Conservation (phyloP, 2,113 vertebrate genomes). For the Nothocercus julius region DNA sequence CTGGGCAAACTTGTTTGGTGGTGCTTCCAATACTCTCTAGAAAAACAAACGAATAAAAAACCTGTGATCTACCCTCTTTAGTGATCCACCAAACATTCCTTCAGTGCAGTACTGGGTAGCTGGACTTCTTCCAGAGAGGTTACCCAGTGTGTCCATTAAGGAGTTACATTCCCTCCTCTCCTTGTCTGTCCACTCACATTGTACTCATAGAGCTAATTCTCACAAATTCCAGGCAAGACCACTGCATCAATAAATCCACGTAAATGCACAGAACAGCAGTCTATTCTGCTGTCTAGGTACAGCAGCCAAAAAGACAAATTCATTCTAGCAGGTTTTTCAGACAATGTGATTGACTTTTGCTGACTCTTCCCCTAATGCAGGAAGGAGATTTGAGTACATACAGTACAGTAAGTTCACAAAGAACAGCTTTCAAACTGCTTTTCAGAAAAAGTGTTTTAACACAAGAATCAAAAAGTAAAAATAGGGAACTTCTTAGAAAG, state of each 20-base stretch:
- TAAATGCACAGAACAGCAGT: background rate
- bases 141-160: background rate
- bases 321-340: background rate
- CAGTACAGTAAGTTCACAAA: slow-evolving; percentile 16
- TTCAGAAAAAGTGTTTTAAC: slow-evolving; percentile 10
- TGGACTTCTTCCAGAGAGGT: background rate
- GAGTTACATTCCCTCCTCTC: background rate
- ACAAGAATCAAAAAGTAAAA: background rate
- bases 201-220: background rate
- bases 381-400: slow-evolving; percentile 24
- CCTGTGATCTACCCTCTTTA: background rate
- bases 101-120: background rate
- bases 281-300: background rate
- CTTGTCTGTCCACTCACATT: background rate
- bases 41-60: background rate
- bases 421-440: background rate
- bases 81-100: background rate
- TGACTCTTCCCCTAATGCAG: background rate
- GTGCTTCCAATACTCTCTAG: background rate
- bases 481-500: background rate
- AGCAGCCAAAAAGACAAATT: background rate
- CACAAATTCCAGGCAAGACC: background rate
- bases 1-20: rapidly evolving
- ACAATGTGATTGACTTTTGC: background rate
- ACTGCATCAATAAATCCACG: background rate